Percentiles rank a stretch among this genome's conserved stretches.
Conservation (phyloP, 2,113 vertebrate genomes). For the Prinia subflava region DNA sequence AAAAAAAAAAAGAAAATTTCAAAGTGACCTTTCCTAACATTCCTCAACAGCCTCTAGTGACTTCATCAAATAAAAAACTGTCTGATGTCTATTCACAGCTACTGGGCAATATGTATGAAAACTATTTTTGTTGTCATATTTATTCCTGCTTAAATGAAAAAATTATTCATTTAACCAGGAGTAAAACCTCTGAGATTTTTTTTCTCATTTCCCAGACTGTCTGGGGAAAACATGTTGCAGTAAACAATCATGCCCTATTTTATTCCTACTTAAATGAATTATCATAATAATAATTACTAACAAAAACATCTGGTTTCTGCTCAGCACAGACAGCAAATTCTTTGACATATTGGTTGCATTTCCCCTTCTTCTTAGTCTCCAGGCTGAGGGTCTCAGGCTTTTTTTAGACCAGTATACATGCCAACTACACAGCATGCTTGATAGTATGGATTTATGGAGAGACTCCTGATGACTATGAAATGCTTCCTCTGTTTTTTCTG, state of each 20-base stretch:
- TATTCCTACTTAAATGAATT: conserved; percentile 77
- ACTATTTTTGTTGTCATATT: conserved; percentile 60
- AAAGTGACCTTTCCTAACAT: conserved; percentile 21
- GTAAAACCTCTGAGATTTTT: conserved; percentile 71
- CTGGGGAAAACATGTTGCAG: conserved; percentile 69
- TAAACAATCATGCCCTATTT: conserved; percentile 77
- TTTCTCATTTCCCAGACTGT: conserved; percentile 65
- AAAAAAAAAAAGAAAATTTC: not conserved
- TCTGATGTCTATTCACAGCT: conserved; percentile 51
- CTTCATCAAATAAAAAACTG: conserved; percentile 15
- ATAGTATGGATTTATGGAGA: not conserved
- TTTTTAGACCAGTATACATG: not conserved
- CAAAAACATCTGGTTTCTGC: conserved; percentile 73
- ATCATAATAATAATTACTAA: conserved; percentile 77
- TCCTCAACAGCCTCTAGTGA: conserved; percentile 15
- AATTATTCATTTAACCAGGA: conserved; percentile 71
- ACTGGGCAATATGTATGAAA: conserved; percentile 34
- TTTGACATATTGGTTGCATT: conserved; percentile 40
- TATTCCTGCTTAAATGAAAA: conserved; percentile 71
- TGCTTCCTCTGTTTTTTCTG: not conserved
- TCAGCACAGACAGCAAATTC: conserved; percentile 40
- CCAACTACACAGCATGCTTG: not conserved
- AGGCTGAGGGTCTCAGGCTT: conserved; percentile 12
- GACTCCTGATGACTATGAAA: not conserved
- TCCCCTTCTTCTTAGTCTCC: not conserved